These are phyloP conservation scores for Zygogramma bicolorata DNA, from an alignment of 2,888 invertebrate genomes.

Conservation along the genomic window DNA sequence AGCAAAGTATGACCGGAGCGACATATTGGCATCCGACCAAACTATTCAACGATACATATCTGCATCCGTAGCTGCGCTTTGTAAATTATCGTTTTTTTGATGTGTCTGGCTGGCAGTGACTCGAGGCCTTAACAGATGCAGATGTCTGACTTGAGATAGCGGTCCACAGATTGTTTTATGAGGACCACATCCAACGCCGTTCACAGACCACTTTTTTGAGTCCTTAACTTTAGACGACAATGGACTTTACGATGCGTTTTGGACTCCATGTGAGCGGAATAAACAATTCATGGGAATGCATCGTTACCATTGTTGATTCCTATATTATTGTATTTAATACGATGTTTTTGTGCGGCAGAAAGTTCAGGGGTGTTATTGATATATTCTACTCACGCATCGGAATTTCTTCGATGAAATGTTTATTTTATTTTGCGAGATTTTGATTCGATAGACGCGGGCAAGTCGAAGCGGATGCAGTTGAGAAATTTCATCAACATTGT, in stretches of 20 bases:
- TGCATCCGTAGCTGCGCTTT: conserved; percentile 47
- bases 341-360: conserved; percentile 16
- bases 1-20: conserved; percentile 9
- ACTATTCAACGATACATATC: conserved; percentile 48
- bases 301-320: conserved; percentile 61
- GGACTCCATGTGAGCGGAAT: conserved; percentile 60
- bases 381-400: conserved; percentile 39
- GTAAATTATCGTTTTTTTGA: conserved; percentile 55
- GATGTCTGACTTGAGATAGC: conserved; percentile 57
- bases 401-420: conserved; percentile 27
- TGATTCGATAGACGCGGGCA: conserved; percentile 13
- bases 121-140: conserved; percentile 52
- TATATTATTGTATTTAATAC: conserved; percentile 54
- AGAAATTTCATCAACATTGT: background rate
- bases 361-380: conserved; percentile 39
- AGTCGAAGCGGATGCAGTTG: conserved; percentile 2
- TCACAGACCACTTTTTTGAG: conserved; percentile 56
- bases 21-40: conserved; percentile 24
- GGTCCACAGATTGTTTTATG: conserved; percentile 58
- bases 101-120: conserved; percentile 42
- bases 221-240: conserved; percentile 47
- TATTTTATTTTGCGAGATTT: conserved; percentile 33
- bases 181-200: conserved; percentile 59
- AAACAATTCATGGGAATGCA: conserved; percentile 65
- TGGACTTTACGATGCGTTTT: conserved; percentile 44